These are phyloP conservation scores for Nephila pilipes DNA, from an alignment of 1,140 invertebrate genomes.

Conservation along the genomic window DNA sequence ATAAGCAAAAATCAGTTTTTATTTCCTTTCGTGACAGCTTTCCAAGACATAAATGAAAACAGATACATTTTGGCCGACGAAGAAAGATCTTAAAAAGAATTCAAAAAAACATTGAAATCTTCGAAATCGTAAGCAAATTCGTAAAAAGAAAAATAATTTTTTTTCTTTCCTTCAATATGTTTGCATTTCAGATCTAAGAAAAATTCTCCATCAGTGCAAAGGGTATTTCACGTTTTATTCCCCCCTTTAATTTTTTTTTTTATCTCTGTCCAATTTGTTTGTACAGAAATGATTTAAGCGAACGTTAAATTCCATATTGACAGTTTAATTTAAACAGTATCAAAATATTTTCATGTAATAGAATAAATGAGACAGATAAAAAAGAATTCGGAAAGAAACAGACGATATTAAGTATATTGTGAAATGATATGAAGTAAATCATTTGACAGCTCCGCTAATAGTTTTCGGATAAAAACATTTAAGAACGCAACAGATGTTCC, in stretches of 20 bases:
- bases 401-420: not conserved
- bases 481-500: not conserved
- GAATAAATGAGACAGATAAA: not conserved
- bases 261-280: not conserved
- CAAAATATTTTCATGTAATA: not conserved
- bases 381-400: not conserved
- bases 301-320: too few species aligned
- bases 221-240: not conserved
- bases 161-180: not conserved
- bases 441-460: not conserved
- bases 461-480: not conserved
- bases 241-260: not conserved
- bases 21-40: not conserved
- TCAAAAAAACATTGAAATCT: not conserved
- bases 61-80: not conserved
- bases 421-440: not conserved
- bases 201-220: not conserved
- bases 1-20: not conserved
- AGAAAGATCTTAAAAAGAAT: not conserved
- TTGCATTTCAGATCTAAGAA: slow-evolving; percentile 14
- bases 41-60: not conserved
- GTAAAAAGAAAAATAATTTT: not conserved
- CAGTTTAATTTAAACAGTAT: too few species aligned
- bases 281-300: not conserved
- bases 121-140: not conserved